Percentiles rank a stretch among this genome's conserved stretches.
Conservation (phyloP, 1,140 invertebrate genomes). For the Bombyx mori region ASM3026992v2 NC_085118.1:2575501-2576000, state of each 20-base stretch:
- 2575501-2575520: not conserved
- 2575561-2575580: slow-evolving; percentile 7
- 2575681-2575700: slow-evolving; percentile 22
- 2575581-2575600: slow-evolving; percentile 40
- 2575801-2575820: too few species aligned
- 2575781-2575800: too few species aligned
- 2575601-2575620: slow-evolving; percentile 35
- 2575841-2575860: too few species aligned
- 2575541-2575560: slow-evolving; percentile 4
- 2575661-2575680: slow-evolving; percentile 39
- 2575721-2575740: slow-evolving; percentile 2
- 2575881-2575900: too few species aligned
- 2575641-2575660: slow-evolving; percentile 11
- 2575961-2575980: too few species aligned
- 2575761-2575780: not conserved
- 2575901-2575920: too few species aligned
- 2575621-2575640: slow-evolving; percentile 15
- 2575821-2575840: too few species aligned
- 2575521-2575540: not conserved
- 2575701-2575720: slow-evolving; percentile 28
- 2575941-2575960: too few species aligned
- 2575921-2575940: too few species aligned
- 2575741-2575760: not conserved
- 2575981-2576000: too few species aligned
- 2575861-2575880: too few species aligned